These are phyloP conservation scores for Mythimna lalbum DNA, from an alignment of 2,888 invertebrate species.

Conservation along the genomic window DNA sequence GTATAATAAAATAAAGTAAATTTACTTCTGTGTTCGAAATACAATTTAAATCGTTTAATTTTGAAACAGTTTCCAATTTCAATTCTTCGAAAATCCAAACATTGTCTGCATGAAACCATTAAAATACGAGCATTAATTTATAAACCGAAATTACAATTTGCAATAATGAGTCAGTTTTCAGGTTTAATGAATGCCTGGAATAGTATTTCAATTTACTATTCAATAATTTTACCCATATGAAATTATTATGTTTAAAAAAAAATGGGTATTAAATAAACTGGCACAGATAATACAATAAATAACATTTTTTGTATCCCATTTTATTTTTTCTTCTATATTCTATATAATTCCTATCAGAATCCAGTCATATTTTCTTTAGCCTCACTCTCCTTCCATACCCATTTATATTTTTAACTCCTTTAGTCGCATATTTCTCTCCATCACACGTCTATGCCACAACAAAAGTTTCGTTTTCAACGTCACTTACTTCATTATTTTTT, in stretches of 20 bases:
- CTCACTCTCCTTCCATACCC: too few relatives aligned
- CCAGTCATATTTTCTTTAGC: too few relatives aligned
- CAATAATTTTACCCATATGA: background rate
- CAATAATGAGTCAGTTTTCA: background rate
- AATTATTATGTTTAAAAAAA: background rate
- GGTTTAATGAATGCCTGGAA: conserved; percentile 7
- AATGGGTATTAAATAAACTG: background rate
- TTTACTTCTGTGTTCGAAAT: background rate
- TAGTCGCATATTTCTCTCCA: too few relatives aligned
- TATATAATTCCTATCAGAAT: too few relatives aligned
- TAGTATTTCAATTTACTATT: background rate
- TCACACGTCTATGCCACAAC: too few relatives aligned
- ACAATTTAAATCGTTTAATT: background rate
- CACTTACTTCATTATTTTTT: too few relatives aligned
- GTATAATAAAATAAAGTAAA: too few relatives aligned
- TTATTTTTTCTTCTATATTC: too few relatives aligned
- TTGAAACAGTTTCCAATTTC: background rate
- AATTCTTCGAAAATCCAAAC: background rate
- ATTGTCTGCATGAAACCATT: background rate
- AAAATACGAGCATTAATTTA: conserved; percentile 5
- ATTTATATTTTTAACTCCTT: too few relatives aligned
- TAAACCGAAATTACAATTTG: conserved; percentile 8
- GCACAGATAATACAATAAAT: too few relatives aligned
- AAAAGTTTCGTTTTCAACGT: too few relatives aligned
- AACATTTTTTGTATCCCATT: too few relatives aligned